A percentile compares a stretch with the other conserved stretches of the same genome.
phyloP scores from a whole-genome alignment of 2,113 vertebrate genomes.

The Suricata suricatta region DNA sequence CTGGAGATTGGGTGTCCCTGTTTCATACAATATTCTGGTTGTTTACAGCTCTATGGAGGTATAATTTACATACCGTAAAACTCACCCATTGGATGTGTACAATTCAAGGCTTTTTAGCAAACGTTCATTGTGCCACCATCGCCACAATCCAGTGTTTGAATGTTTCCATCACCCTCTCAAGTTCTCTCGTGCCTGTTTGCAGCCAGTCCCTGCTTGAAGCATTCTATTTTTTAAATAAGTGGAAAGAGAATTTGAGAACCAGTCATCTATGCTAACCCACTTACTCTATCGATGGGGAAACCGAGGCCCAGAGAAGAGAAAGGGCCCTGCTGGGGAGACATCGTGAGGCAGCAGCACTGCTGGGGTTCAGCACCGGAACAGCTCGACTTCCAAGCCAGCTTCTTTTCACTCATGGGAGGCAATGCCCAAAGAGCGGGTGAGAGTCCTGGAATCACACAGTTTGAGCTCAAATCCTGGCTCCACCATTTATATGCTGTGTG shows the following conservation, averaged over 20 bases:
- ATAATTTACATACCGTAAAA: constrained; percentile 47
- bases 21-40: not conserved
- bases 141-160: not conserved
- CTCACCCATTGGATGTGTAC: not conserved
- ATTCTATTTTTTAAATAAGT: not conserved
- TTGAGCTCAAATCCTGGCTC: not conserved
- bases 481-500: not conserved
- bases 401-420: not conserved
- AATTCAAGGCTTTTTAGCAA: not conserved
- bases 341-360: accelerated
- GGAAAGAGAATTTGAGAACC: not conserved
- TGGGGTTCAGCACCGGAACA: not conserved
- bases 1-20: not conserved
- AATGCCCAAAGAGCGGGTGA: not conserved
- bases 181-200: not conserved
- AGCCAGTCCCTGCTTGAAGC: not conserved
- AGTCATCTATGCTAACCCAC: not conserved
- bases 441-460: accelerated
- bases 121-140: not conserved
- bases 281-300: not conserved
- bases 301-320: not conserved
- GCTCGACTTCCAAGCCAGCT: not conserved
- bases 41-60: constrained; percentile 6
- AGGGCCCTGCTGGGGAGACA: not conserved
- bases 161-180: not conserved